Evolutionary conservation across 2,797 vertebrate species (phyloP).

Genomic region (Fratercula arctica): DNA sequence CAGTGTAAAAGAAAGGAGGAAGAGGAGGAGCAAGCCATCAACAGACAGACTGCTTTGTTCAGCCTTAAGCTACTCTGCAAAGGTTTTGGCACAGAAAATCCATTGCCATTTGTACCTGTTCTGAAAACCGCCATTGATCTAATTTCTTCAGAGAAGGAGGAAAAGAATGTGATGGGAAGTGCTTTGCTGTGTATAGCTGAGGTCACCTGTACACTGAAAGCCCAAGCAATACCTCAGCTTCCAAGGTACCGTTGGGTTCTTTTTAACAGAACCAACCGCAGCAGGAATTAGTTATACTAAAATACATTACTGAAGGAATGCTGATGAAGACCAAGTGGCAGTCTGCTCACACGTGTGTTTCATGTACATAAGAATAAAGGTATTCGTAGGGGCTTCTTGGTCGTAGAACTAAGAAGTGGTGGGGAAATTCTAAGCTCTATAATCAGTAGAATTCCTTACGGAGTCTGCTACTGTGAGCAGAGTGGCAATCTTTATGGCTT

Average conservation of each 20-base stretch:
- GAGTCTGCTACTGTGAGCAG: not conserved
- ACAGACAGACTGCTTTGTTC: conserved; percentile 94
- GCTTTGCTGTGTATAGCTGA: conserved; percentile 93
- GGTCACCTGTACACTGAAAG: conserved; percentile 81
- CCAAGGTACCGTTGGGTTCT: conserved; percentile 79
- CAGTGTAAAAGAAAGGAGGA: conserved; percentile 69
- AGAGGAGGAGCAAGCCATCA: conserved; percentile 87
- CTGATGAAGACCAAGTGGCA: not conserved
- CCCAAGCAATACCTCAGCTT: conserved; percentile 89
- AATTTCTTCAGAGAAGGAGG: conserved; percentile 78
- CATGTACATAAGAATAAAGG: not conserved
- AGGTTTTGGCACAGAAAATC: conserved; percentile 83
- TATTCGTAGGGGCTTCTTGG: not conserved
- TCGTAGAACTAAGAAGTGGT: not conserved
- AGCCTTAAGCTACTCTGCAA: conserved; percentile 94
- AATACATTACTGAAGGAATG: not conserved
- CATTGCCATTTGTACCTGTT: conserved; percentile 82
- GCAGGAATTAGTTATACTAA: not conserved
- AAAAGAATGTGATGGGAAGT: conserved; percentile 89
- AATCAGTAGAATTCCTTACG: not conserved
- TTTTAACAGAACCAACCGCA: not conserved
- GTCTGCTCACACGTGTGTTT: not conserved
- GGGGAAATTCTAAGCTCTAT: not conserved
- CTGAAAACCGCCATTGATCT: conserved; percentile 80
- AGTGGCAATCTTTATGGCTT: not conserved